phyloP scores from a whole-genome alignment of 2,113 vertebrate genomes.

The Phaethornis superciliosus region DNA sequence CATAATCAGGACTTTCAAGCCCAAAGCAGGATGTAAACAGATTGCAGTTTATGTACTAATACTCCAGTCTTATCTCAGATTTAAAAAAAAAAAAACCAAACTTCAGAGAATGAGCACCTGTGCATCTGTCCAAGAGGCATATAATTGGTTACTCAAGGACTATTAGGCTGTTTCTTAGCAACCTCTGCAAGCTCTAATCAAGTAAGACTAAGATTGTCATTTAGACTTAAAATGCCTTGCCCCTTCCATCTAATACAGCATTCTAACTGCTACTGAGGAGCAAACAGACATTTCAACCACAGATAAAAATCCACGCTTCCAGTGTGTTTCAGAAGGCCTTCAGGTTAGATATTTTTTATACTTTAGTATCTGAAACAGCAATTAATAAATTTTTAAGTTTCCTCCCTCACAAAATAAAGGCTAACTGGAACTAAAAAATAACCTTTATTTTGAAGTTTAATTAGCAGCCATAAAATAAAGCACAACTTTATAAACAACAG shows the following conservation, averaged over 20 bases:
- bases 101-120: constrained; percentile 51
- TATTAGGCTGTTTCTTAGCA: constrained; percentile 87
- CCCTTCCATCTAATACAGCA: constrained; percentile 32
- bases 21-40: constrained; percentile 9
- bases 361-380: neutral
- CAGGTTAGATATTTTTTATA: neutral
- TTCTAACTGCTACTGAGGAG: constrained; percentile 27
- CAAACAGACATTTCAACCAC: neutral
- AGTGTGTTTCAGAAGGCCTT: neutral
- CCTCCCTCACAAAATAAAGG: neutral
- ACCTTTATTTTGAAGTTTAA: neutral
- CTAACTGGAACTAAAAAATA: neutral
- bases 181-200: constrained; percentile 82
- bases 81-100: neutral
- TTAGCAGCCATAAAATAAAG: neutral
- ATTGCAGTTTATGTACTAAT: constrained; percentile 27
- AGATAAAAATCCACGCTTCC: neutral
- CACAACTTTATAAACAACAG: neutral
- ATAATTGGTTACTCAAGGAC: constrained; percentile 87
- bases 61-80: constrained; percentile 23
- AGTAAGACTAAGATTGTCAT: constrained; percentile 77
- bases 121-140: constrained; percentile 68
- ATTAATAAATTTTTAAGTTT: neutral
- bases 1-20: neutral
- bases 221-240: constrained; percentile 70